Percentiles rank a stretch among this genome's conserved stretches.
phyloP scores from a whole-genome alignment of 1,140 invertebrate genomes.

The Wiebesia pumilae region DNA sequence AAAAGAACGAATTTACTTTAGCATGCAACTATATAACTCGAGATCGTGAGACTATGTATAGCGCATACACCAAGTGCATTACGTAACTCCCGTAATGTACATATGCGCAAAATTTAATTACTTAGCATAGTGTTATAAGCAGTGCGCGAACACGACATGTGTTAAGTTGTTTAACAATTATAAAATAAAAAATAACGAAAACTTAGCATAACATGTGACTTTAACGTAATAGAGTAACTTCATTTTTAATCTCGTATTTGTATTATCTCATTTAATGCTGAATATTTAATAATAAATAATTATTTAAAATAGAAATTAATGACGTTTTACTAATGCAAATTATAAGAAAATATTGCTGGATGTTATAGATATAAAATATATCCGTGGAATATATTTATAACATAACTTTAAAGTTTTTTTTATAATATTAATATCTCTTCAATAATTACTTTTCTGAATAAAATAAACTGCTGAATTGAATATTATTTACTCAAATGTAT shows the following conservation, averaged over 20 bases:
- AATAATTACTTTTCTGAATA: too few species aligned
- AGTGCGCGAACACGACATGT: not conserved
- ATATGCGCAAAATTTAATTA: slow-evolving; percentile 1
- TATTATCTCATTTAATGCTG: too few species aligned
- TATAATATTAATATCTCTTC: too few species aligned
- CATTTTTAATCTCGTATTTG: too few species aligned
- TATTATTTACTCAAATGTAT: not conserved
- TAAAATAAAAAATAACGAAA: not conserved
- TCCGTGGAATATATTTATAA: too few species aligned
- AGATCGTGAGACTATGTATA: not conserved
- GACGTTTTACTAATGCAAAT: too few species aligned
- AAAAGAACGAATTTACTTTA: not conserved
- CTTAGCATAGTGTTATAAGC: not conserved
- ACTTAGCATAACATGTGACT: not conserved
- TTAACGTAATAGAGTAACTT: not conserved
- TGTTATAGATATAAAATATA: too few species aligned
- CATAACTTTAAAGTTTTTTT: too few species aligned
- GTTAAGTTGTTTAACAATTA: not conserved
- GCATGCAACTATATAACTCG: not conserved
- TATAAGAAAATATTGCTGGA: too few species aligned
- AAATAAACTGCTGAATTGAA: too few species aligned
- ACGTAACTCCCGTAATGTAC: not conserved
- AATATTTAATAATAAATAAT: too few species aligned
- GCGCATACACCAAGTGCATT: not conserved
- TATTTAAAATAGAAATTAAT: too few species aligned